Evolutionary conservation across 2,797 vertebrate genomes (phyloP), one percentile per base, ranked within the genome.

Genomic region (Ibycter americanus): DNA sequence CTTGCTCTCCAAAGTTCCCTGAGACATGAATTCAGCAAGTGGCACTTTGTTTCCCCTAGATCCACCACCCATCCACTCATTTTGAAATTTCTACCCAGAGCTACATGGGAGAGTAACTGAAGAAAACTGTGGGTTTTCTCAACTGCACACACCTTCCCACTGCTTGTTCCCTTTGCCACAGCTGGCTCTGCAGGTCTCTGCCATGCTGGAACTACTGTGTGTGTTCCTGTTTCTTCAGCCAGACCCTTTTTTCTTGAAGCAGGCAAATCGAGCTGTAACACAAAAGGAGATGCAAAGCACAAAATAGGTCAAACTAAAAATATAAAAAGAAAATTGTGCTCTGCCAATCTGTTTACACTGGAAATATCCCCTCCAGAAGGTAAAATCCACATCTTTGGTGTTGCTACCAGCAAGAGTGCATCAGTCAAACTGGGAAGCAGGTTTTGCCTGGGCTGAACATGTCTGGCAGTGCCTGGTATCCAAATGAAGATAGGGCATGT

Each of bases 251-350:
- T 80, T 32, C 38, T 18, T 20, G 12, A 61, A 36, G 23, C 20
- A 34, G 29, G 23, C 15, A 58, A 46, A 34, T 2, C 0, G 0
- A 66, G 12, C 19, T 1, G 0, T 59, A 32, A 40, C 2, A 11
- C 2, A 25, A 61, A 82, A 76, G 11, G 55, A 72, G 29, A 58
- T 8, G 18, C 3, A 80, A 79, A 54, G 4, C 13, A 51, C 17
- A 42, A 73, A 68, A 40, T 8, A 65, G 6, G 32, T 62, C 3
- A 1, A 32, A 87, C 17, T 52, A 10, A 72, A 89, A 67, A 47
- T 8, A 13, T 25, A 22, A 47, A 86, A 70, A 34, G 16, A 70
- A 72, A 83, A 38, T 2, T 27, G 5, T 34, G 5, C 8, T 62
- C 19, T 85, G 29, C 3, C 36, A n/a, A 59, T 8, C 3, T 61